A percentile compares a stretch with the other conserved stretches of the same genome.
Conservation (phyloP, 2,113 vertebrate species). For the Erythrolamprus reginae region DNA sequence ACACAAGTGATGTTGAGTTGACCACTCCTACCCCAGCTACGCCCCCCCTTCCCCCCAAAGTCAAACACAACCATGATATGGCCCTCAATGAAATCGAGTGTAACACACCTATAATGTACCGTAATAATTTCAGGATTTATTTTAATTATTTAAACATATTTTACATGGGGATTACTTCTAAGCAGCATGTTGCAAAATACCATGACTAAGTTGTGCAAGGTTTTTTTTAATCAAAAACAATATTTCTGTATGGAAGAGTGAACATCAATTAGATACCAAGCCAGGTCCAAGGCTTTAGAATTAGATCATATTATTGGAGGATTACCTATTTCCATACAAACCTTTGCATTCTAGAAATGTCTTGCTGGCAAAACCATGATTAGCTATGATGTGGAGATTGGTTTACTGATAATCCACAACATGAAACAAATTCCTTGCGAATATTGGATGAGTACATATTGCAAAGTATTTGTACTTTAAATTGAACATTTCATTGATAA, state of each 20-base stretch:
- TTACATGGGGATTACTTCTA: background rate
- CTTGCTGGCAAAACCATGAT: background rate
- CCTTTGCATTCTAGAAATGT: background rate
- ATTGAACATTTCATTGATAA: background rate
- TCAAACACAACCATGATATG: no score
- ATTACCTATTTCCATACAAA: background rate
- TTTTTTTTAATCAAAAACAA: background rate
- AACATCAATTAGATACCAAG: background rate
- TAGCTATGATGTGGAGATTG: background rate
- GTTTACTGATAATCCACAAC: background rate
- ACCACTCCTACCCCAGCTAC: no score
- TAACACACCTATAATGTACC: background rate
- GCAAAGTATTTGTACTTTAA: background rate
- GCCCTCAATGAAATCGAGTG: no score
- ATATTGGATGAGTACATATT: background rate
- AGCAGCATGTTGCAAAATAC: background rate
- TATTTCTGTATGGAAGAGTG: background rate
- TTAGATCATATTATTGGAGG: background rate
- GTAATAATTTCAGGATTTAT: background rate
- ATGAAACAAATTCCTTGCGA: background rate
- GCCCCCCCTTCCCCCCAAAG: no score
- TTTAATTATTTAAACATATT: background rate
- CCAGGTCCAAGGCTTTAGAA: background rate
- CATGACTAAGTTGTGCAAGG: background rate
- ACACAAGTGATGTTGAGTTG: no score